A percentile compares a stretch with the other conserved stretches of the same genome.
Conservation (phyloP, 2,797 vertebrate genomes). For the Rachycentron canadum region DNA sequence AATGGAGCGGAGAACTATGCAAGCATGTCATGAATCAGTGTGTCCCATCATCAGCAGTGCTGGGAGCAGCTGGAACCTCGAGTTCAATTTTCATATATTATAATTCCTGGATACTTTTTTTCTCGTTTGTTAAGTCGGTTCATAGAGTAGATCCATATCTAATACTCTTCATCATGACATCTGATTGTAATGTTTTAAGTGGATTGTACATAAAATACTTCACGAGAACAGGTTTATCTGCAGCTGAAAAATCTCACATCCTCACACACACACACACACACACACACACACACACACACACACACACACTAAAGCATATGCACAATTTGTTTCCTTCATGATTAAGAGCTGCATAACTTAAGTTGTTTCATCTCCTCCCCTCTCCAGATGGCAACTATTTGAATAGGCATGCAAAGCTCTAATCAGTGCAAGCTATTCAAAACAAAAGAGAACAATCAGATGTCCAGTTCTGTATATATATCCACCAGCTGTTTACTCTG, state of each 20-base stretch:
- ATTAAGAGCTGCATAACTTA: conserved; percentile 62
- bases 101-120: conserved; percentile 3
- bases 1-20: conserved; percentile 69
- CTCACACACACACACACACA: background rate
- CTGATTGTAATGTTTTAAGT: conserved; percentile 24
- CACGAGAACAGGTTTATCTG: conserved; percentile 30
- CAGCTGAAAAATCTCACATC: conserved; percentile 53
- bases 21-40: conserved; percentile 56
- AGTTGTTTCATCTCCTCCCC: conserved; percentile 59
- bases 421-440: conserved; percentile 46
- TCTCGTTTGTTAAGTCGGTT: conserved; percentile 20
- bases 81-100: conserved; percentile 7
- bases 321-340: conserved; percentile 53
- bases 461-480: background rate
- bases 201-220: conserved; percentile 9
- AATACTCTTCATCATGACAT: conserved; percentile 4
- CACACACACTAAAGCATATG: background rate
- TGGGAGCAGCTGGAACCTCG: conserved; percentile 2
- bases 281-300: too few relatives aligned
- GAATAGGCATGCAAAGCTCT: conserved; percentile 61
- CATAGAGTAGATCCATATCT: background rate
- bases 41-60: conserved; percentile 35
- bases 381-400: conserved; percentile 79
- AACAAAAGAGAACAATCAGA: conserved; percentile 52
- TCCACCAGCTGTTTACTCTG: conserved; percentile 24